phyloP scores from a whole-genome alignment of 2,888 invertebrate genomes.

The Rhingia campestris region DNA sequence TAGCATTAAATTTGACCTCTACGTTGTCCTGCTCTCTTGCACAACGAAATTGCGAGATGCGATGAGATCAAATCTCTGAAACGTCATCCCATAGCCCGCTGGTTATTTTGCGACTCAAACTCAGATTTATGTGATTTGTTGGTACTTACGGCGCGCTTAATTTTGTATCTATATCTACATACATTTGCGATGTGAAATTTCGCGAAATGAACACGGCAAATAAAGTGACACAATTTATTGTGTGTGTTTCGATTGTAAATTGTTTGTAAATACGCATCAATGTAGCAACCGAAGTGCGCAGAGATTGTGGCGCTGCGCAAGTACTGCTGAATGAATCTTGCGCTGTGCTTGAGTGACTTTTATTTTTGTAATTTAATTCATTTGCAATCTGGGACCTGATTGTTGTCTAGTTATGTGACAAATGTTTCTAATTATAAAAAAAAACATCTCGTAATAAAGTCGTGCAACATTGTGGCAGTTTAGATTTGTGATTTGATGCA shows the following conservation, averaged over 20 bases:
- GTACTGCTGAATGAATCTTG: background rate
- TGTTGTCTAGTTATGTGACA: background rate
- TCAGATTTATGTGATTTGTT: background rate
- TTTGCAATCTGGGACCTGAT: background rate
- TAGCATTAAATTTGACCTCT: constrained; percentile 36
- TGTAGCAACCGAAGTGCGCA: constrained; percentile 5
- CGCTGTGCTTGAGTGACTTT: constrained; percentile 29
- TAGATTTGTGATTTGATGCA: too few species aligned
- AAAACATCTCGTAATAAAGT: too few species aligned
- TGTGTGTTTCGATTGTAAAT: constrained; percentile 1
- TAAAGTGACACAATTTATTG: constrained; percentile 25
- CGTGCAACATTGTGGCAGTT: too few species aligned
- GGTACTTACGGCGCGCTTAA: background rate
- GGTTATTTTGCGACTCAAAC: constrained; percentile 1
- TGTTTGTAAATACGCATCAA: constrained; percentile 22
- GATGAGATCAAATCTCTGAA: constrained; percentile 36
- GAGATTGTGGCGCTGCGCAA: background rate
- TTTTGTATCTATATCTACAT: constrained; percentile 1
- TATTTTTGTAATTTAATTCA: background rate
- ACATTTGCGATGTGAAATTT: background rate
- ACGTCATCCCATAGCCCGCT: constrained; percentile 25
- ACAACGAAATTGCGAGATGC: constrained; percentile 35
- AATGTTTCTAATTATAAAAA: background rate
- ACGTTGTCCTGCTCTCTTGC: constrained; percentile 27
- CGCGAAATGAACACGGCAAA: constrained; percentile 3